phyloP scores from a whole-genome alignment of 2,797 vertebrate genomes.

The Argyrosomus regius region DNA sequence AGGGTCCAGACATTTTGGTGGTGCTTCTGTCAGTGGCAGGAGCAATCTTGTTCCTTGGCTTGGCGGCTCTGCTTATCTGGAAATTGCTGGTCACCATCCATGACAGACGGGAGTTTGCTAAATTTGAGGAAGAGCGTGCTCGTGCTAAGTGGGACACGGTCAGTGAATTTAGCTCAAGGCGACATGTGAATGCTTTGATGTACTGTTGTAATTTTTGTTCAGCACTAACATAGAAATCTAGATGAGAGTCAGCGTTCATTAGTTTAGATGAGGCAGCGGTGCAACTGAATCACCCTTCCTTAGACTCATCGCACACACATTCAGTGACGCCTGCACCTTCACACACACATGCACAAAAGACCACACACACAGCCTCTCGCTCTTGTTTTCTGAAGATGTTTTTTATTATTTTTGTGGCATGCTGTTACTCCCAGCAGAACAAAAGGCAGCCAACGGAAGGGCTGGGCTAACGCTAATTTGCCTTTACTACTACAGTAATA shows the following conservation, averaged over 20 bases:
- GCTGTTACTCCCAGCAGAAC: conserved; percentile 82
- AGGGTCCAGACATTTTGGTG: conserved; percentile 93
- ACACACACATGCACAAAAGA: conserved; percentile 13
- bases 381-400: conserved; percentile 57
- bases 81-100: conserved; percentile 98
- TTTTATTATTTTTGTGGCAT: conserved; percentile 77
- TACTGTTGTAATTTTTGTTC: conserved; percentile 6
- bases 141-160: conserved; percentile 98
- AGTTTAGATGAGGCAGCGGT: neutral
- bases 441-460: conserved; percentile 78
- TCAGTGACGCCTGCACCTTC: neutral
- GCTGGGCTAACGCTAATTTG: conserved; percentile 79
- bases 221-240: neutral
- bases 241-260: neutral
- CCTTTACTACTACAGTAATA: conserved; percentile 70
- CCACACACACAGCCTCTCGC: conserved; percentile 66
- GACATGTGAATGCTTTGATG: neutral
- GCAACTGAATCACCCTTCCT: neutral
- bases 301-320: neutral
- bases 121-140: conserved; percentile 95
- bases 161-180: conserved; percentile 67
- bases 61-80: conserved; percentile 95
- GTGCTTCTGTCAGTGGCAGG: conserved; percentile 94
- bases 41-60: conserved; percentile 93
- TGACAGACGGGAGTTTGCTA: conserved; percentile 95